phyloP scores from a whole-genome alignment of 2,888 invertebrate species.

The Rhagonycha lutea region DNA sequence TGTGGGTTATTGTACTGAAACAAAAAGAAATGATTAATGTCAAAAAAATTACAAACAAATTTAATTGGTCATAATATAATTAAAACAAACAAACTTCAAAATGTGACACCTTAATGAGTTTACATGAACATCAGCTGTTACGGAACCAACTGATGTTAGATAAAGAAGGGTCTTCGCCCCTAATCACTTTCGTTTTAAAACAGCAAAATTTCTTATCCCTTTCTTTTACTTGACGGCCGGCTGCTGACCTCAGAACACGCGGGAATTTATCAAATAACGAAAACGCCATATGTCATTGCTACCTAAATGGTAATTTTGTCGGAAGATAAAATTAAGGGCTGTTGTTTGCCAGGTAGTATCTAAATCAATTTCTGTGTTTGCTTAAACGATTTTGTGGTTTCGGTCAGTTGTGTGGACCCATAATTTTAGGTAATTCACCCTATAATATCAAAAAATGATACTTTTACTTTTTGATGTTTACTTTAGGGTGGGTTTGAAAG shows the following conservation, averaged over 20 bases:
- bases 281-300: conserved; percentile 35
- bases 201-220: conserved; percentile 23
- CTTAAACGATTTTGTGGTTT: conserved; percentile 21
- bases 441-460: neutral
- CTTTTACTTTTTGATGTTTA: neutral
- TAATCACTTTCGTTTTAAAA: conserved; percentile 28
- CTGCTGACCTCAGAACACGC: conserved; percentile 20
- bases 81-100: conserved; percentile 5
- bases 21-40: conserved; percentile 15
- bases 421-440: neutral
- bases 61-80: neutral
- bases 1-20: conserved; percentile 47
- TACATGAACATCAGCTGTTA: conserved; percentile 28
- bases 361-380: conserved; percentile 12
- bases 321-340: conserved; percentile 23
- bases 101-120: conserved; percentile 16
- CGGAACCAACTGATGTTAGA: conserved; percentile 31
- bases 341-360: conserved; percentile 3
- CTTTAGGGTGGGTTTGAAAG: neutral
- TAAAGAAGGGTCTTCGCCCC: conserved; percentile 28
- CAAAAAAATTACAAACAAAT: neutral
- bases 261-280: conserved; percentile 27
- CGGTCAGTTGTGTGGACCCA: neutral
- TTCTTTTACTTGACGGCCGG: conserved; percentile 23
- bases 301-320: conserved; percentile 14